phyloP scores from a whole-genome alignment of 2,113 vertebrate species.

The Mola mola region DNA sequence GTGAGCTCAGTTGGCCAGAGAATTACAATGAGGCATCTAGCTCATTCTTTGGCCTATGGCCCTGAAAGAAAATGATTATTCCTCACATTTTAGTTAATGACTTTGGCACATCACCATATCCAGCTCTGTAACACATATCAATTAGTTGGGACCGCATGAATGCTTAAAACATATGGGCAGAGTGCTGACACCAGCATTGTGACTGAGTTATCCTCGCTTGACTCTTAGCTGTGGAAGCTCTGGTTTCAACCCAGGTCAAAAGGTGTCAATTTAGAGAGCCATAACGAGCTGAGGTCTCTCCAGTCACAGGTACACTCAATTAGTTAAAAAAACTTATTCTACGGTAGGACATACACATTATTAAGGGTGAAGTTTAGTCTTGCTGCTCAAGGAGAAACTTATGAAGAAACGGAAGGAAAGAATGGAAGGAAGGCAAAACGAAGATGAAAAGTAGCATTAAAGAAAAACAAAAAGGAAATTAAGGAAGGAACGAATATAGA shows the following conservation, averaged over 20 bases:
- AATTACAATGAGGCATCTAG: constrained; percentile 48
- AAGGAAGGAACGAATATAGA: too few relatives aligned
- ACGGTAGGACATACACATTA: too few relatives aligned
- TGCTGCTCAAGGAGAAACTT: background rate
- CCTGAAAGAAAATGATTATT: constrained; percentile 73
- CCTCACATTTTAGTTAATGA: constrained; percentile 74
- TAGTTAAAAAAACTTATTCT: constrained; percentile 42
- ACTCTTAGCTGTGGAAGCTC: constrained; percentile 42
- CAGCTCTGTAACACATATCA: constrained; percentile 64
- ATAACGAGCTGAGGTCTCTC: constrained; percentile 12
- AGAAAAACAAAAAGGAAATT: background rate
- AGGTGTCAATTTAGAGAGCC: constrained; percentile 42
- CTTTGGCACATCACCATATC: constrained; percentile 66
- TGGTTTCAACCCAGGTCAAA: constrained; percentile 37
- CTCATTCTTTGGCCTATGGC: constrained; percentile 60
- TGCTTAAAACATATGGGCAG: constrained; percentile 44
- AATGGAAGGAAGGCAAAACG: background rate
- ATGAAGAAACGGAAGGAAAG: background rate
- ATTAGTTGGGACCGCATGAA: constrained; percentile 61
- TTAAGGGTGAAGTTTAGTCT: too few relatives aligned
- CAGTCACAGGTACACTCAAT: constrained; percentile 16
- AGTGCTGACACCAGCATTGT: constrained; percentile 64
- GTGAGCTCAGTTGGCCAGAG: constrained; percentile 43
- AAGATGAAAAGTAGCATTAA: background rate
- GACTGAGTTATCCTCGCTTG: constrained; percentile 20